Evolutionary conservation across 2,113 vertebrate species (phyloP).

Genomic region (Perca fluviatilis): DNA sequence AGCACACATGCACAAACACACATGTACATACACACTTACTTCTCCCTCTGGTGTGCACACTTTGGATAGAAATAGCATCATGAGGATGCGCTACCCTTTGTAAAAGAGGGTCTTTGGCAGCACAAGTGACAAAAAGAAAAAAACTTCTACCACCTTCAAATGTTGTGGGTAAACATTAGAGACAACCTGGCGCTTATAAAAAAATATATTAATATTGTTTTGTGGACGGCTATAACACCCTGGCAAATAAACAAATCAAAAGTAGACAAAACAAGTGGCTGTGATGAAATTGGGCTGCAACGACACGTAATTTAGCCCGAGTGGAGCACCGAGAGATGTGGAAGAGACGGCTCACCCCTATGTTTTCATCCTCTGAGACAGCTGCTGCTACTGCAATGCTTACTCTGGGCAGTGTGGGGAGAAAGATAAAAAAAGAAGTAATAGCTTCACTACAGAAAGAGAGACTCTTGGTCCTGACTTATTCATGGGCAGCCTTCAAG

Average conservation of each 20-base stretch:
- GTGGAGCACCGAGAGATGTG: slow-evolving; percentile 31
- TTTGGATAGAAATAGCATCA: slow-evolving; percentile 57
- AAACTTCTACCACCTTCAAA: slow-evolving; percentile 33
- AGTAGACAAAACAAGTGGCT: slow-evolving; percentile 55
- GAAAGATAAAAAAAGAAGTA: background rate
- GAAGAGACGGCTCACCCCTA: slow-evolving; percentile 43
- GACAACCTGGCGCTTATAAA: background rate
- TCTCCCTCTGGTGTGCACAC: slow-evolving; percentile 4
- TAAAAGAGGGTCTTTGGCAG: slow-evolving; percentile 29
- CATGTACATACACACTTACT: background rate
- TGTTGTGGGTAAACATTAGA: slow-evolving; percentile 26
- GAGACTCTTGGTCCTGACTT: slow-evolving; percentile 16
- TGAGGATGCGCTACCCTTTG: slow-evolving; percentile 31
- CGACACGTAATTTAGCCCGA: slow-evolving; percentile 58
- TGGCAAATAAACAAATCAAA: slow-evolving; percentile 70
- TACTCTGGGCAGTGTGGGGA: slow-evolving; percentile 28
- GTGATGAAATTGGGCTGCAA: slow-evolving; percentile 77
- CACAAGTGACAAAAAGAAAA: slow-evolving; percentile 29
- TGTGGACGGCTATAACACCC: slow-evolving; percentile 24
- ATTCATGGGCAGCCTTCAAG: slow-evolving; percentile 40
- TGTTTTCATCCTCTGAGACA: slow-evolving; percentile 54
- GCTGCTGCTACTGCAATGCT: slow-evolving; percentile 39
- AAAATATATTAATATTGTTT: slow-evolving; percentile 36
- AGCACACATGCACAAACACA: background rate
- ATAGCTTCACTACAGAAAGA: slow-evolving; percentile 11